Percentiles rank a stretch among this genome's conserved stretches.
These are phyloP conservation scores for Drosophila parabipectinata DNA, from an alignment of 1,140 invertebrate species.

Conservation along the genomic window DNA sequence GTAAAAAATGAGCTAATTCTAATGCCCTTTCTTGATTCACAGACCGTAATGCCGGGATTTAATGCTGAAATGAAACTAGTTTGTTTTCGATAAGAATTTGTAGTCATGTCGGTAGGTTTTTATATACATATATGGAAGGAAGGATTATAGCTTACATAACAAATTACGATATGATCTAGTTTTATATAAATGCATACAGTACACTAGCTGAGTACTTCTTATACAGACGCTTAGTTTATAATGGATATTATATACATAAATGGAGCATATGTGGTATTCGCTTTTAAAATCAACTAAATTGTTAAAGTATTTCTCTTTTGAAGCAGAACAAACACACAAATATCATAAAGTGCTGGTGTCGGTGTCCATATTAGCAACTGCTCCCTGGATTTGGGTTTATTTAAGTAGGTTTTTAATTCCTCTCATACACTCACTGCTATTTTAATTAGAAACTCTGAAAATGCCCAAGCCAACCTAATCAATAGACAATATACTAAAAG, in stretches of 20 bases:
- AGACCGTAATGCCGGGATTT: conserved; percentile 5
- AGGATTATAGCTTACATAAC: conserved; percentile 28
- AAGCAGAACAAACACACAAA: conserved; percentile 15
- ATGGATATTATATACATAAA: conserved; percentile 27
- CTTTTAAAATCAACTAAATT: conserved; percentile 68
- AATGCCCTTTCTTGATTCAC: background rate
- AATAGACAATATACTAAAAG: conserved; percentile 32
- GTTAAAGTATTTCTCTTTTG: conserved; percentile 48
- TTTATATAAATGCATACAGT: conserved; percentile 49
- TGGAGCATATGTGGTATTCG: conserved; percentile 64
- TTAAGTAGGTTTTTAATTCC: conserved; percentile 6
- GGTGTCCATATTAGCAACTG: conserved; percentile 60
- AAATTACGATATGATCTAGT: conserved; percentile 51
- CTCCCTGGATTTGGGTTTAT: conserved; percentile 23
- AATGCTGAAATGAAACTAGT: conserved; percentile 20
- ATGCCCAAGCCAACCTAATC: conserved; percentile 21
- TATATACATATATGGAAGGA: conserved; percentile 27
- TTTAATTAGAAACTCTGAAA: conserved; percentile 19
- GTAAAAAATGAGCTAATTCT: background rate
- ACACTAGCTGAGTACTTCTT: conserved; percentile 28
- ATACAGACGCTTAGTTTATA: conserved; percentile 32
- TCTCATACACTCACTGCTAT: conserved; percentile 9
- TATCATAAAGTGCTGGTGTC: conserved; percentile 42
- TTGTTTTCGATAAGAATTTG: conserved; percentile 19
- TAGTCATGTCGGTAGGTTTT: conserved; percentile 60